phyloP scores from a whole-genome alignment of 2,113 vertebrate species.

The Orcinus orca region DNA sequence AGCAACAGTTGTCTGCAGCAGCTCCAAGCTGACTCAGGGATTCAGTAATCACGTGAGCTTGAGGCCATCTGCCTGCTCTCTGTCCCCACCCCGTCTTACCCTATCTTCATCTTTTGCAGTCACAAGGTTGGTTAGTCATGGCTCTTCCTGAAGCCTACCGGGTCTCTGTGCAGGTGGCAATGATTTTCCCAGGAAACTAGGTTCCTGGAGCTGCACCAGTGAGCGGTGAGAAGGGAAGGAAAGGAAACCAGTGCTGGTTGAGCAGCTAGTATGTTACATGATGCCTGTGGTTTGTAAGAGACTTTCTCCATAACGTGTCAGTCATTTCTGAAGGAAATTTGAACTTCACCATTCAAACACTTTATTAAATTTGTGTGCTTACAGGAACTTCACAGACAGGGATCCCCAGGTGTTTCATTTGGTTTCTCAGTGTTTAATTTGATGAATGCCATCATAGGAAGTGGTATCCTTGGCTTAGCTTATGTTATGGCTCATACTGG shows the following conservation, averaged over 20 bases:
- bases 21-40: background rate
- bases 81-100: background rate
- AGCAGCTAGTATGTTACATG: background rate
- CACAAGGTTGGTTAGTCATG: background rate
- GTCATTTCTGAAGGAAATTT: background rate
- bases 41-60: slow-evolving; percentile 20
- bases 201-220: background rate
- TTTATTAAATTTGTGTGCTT: slow-evolving; percentile 49
- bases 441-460: slow-evolving; percentile 97
- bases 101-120: background rate
- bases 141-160: background rate
- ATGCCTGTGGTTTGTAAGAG: background rate
- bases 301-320: background rate
- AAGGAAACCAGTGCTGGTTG: background rate
- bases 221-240: background rate
- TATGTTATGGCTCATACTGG: slow-evolving; percentile 95
- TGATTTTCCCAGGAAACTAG: background rate
- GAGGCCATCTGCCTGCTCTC: background rate
- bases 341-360: background rate
- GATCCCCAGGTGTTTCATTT: slow-evolving; percentile 88
- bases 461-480: slow-evolving; percentile 94
- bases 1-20: background rate
- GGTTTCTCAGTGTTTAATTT: slow-evolving; percentile 93
- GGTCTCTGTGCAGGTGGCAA: background rate
- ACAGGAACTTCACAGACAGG: slow-evolving; percentile 77